These are phyloP conservation scores for Notothenia coriiceps DNA, from an alignment of 2,113 vertebrate species.

Conservation along the genomic window DNA sequence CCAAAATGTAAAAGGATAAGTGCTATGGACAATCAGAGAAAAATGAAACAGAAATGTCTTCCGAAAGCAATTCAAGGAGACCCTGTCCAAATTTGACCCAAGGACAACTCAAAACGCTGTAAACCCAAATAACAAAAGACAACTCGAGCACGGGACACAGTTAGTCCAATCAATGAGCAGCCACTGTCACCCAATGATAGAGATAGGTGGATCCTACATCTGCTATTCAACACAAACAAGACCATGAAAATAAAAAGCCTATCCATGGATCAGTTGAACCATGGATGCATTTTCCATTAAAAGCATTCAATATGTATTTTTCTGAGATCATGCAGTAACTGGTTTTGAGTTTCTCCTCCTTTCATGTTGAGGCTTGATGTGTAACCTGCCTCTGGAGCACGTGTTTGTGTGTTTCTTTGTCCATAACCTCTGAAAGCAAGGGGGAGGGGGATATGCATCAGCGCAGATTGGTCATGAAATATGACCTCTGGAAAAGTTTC, in stretches of 20 bases:
- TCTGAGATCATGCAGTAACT: neutral
- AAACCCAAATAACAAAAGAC: no score
- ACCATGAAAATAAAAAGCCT: neutral
- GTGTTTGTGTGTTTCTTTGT: neutral
- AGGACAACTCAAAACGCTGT: no score
- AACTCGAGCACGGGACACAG: neutral
- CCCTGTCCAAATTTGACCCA: no score
- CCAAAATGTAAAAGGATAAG: neutral
- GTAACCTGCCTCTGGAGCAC: slow-evolving; percentile 12
- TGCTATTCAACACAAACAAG: neutral
- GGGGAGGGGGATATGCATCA: slow-evolving; percentile 31
- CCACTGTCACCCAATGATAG: no score
- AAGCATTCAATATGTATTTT: neutral
- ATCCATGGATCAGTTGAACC: neutral
- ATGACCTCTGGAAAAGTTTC: slow-evolving; percentile 68
- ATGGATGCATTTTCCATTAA: neutral
- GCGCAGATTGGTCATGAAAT: slow-evolving; percentile 63
- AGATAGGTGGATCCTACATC: neutral
- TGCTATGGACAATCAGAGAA: no score
- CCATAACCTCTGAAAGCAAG: neutral
- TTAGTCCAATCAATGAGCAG: slow-evolving; percentile 7
- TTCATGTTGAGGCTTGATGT: slow-evolving; percentile 26
- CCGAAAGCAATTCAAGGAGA: no score
- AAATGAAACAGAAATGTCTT: no score
- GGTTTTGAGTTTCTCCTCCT: neutral